Evolutionary conservation across 53 echinoderm and acorn worm species (phyloP).

Genomic region (Hippasteria phrygiana): DNA sequence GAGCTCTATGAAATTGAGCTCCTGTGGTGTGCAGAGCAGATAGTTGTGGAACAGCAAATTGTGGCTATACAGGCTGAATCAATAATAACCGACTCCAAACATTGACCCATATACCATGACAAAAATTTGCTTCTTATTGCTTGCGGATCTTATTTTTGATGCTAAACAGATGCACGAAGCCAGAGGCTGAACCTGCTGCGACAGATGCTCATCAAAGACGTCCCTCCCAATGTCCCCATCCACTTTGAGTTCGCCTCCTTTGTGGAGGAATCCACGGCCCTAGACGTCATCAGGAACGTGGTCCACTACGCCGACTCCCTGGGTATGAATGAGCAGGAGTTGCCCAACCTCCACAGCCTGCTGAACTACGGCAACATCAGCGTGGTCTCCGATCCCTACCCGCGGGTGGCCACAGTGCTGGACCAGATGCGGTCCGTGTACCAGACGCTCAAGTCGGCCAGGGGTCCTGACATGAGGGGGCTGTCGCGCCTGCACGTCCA

Average conservation of each 20-base stretch:
- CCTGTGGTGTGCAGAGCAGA: too few relatives aligned
- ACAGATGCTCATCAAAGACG: slow-evolving; percentile 60
- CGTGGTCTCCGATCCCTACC: slow-evolving; percentile 82
- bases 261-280: slow-evolving; percentile 81
- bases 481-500: slow-evolving; percentile 89
- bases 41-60: too few relatives aligned
- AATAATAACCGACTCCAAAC: too few relatives aligned
- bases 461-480: slow-evolving; percentile 28
- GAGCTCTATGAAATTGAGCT: too few relatives aligned
- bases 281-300: slow-evolving; percentile 78
- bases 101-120: too few relatives aligned
- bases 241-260: slow-evolving; percentile 99
- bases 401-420: slow-evolving; percentile 89
- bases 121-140: too few relatives aligned
- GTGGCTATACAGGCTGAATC: too few relatives aligned
- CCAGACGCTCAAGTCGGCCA: slow-evolving; percentile 58
- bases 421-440: slow-evolving; percentile 95
- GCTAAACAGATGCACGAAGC: slow-evolving; percentile 73
- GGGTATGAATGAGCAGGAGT: slow-evolving; percentile 98
- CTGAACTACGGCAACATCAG: slow-evolving; percentile 92
- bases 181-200: slow-evolving; percentile 63
- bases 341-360: slow-evolving; percentile 89
- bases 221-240: slow-evolving; percentile 72
- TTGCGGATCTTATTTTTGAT: not conserved
- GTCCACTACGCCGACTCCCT: slow-evolving; percentile 86